phyloP scores from a whole-genome alignment of 1,140 invertebrate genomes.

The Musca domestica region DNA sequence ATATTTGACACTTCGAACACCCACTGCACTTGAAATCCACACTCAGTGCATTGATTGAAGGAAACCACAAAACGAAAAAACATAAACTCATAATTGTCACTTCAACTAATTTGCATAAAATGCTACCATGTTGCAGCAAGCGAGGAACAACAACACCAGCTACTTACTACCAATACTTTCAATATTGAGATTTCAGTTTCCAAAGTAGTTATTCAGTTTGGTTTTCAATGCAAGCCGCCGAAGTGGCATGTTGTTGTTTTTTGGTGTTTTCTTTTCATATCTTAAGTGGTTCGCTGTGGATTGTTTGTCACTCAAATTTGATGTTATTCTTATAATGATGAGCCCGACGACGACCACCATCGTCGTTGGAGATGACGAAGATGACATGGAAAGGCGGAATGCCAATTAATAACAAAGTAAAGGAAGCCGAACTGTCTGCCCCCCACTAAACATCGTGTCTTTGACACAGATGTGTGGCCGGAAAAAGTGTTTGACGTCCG shows the following conservation, averaged over 20 bases:
- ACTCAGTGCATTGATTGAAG: no score
- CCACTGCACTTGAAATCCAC: no score
- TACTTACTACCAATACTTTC: neutral
- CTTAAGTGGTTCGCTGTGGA: neutral
- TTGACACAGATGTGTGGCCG: no score
- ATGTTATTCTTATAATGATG: neutral
- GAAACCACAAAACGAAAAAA: no score
- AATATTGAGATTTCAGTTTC: no score
- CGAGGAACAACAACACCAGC: no score
- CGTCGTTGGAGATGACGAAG: neutral
- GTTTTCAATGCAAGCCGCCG: no score
- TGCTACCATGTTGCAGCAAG: constrained; percentile 18
- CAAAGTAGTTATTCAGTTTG: no score
- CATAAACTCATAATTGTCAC: constrained; percentile 11
- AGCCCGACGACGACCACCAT: constrained; percentile 3
- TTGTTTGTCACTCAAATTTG: neutral
- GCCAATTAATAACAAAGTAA: neutral
- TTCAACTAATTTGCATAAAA: constrained; percentile 20
- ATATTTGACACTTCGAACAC: no score
- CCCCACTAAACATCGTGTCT: no score
- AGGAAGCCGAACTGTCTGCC: neutral
- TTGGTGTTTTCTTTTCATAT: neutral
- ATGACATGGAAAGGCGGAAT: neutral
- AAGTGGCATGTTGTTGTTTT: neutral
- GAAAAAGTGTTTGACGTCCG: neutral